Evolutionary conservation across 2,797 vertebrate genomes (phyloP).

Genomic region (Todus mexicanus): DNA sequence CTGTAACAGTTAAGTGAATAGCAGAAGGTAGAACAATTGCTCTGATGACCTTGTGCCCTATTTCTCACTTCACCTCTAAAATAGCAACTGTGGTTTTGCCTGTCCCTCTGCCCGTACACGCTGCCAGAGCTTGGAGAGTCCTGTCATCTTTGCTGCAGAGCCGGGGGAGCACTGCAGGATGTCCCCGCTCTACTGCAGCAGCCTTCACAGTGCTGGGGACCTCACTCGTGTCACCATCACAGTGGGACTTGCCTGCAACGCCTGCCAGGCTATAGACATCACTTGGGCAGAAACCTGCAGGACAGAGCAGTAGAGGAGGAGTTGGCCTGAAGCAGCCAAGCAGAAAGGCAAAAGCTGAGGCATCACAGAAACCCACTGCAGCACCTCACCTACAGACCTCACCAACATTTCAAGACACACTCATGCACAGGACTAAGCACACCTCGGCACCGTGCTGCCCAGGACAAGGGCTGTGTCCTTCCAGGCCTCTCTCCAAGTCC

Average conservation of each 20-base stretch:
- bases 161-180: neutral
- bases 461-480: fast-evolving
- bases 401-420: neutral
- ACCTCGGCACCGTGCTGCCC: fast-evolving
- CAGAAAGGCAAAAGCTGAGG: neutral
- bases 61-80: neutral
- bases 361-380: neutral
- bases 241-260: fast-evolving
- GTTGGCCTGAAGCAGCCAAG: neutral
- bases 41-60: neutral
- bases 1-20: neutral
- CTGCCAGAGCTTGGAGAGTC: neutral
- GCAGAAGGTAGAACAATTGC: neutral
- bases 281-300: neutral
- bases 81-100: neutral
- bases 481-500: neutral
- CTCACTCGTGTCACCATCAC: fast-evolving
- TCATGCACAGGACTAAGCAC: neutral
- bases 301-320: neutral
- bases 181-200: neutral
- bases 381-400: neutral
- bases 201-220: neutral
- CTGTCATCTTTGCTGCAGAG: fast-evolving
- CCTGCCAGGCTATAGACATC: neutral
- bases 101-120: neutral